Base-by-base conservation (phyloP, 2,797 vertebrate species). In the Amphiprion clarkii region DNA sequence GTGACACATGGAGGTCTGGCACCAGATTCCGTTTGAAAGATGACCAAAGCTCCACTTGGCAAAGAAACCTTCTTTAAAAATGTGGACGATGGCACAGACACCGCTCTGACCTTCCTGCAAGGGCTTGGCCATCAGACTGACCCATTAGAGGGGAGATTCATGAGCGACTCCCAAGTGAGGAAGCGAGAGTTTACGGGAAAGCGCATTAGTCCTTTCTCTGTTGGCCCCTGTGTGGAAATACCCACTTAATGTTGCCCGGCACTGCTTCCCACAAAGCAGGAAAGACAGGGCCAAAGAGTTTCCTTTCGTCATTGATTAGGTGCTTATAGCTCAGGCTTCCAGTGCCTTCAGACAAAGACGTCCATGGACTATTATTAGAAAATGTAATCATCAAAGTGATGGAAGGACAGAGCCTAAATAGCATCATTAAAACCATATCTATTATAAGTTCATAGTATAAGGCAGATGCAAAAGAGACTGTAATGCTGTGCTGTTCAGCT, bases 81-180 rank as follows among this genome's bases (percentile, higher is more conserved):
- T 49, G 74, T 67, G 67, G 77, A 75, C 52, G 74, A 87, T 78
- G 87, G 81, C 83, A 76, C 54, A 76, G 67, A 78, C 84, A 74
- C 79, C 55, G 81, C 78, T 81, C 68, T 90, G 92, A 94, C 90
- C 92, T 92, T 93, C 88, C 87, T 84, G 74, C 84, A 89, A 88
- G 83, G 82, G 87, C 90, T 89, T 79, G 80, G 84, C 83, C 80
- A 83, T 57, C 36, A 68, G 74, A 70, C 76, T 71, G 85, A 87
- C 87, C 91, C 85, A 88, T 91, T 93, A 92, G 79, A 87, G 67
- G 81, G 73, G 76, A 90, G 83, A 90, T 87, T 87, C 83, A 87
- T 61, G 78, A 87, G 84, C 44, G 14, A 36, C 75, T 87, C 83
- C 79, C 87, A 56, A 61, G 69, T 69, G 82, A 78, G 72, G 83